phyloP scores from a whole-genome alignment of 2,888 invertebrate genomes.

The Tubulanus polymorphus region DNA sequence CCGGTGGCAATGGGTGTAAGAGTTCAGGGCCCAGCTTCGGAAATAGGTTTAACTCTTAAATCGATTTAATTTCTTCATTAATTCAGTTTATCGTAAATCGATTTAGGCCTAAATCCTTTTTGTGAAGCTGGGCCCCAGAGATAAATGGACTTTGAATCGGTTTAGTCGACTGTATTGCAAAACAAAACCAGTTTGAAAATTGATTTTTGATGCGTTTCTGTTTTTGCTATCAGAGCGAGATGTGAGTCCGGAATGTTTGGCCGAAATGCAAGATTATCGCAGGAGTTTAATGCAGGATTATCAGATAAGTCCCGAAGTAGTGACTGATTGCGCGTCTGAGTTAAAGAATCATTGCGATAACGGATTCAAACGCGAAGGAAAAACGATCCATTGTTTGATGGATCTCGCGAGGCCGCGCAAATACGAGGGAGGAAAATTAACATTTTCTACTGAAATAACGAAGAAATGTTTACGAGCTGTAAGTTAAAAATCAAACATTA shows the following conservation, averaged over 20 bases:
- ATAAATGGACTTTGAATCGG: too few relatives aligned
- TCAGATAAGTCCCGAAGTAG: constrained; percentile 86
- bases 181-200: too few relatives aligned
- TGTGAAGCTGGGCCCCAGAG: too few relatives aligned
- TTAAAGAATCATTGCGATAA: constrained; percentile 64
- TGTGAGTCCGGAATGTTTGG: constrained; percentile 66
- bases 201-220: not conserved
- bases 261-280: constrained; percentile 87
- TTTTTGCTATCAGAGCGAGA: constrained; percentile 29
- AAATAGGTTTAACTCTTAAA: too few relatives aligned
- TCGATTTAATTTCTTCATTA: too few relatives aligned
- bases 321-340: constrained; percentile 80
- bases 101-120: too few relatives aligned
- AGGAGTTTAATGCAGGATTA: constrained; percentile 89
- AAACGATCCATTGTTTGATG: constrained; percentile 94
- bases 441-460: not conserved
- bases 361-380: constrained; percentile 74
- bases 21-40: too few relatives aligned
- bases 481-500: not conserved
- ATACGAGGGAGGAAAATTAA: not conserved
- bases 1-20: too few relatives aligned
- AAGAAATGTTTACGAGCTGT: not conserved
- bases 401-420: constrained; percentile 66
- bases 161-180: too few relatives aligned
- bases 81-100: too few relatives aligned